Evolutionary conservation across 2,797 vertebrate genomes (phyloP).

Genomic region (Gymnothorax javanicus): DNA sequence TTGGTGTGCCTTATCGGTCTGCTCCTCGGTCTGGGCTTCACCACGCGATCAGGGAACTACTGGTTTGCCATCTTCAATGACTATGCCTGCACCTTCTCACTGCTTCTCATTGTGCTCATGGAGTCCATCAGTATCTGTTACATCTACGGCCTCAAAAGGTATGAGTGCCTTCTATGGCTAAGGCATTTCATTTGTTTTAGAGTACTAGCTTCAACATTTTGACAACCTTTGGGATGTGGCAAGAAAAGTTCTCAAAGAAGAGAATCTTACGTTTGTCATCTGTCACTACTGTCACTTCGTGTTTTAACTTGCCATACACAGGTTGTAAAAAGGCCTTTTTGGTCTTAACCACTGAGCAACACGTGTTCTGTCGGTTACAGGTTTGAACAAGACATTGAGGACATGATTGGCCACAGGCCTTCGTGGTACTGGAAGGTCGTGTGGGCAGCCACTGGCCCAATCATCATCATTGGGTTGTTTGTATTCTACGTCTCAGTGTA

Average conservation of each 20-base stretch:
- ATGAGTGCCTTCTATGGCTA: slow-evolving; percentile 25
- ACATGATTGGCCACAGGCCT: slow-evolving; percentile 80
- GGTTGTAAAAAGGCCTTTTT: not conserved
- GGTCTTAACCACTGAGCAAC: not conserved
- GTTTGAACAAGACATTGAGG: slow-evolving; percentile 87
- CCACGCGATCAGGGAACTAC: slow-evolving; percentile 84
- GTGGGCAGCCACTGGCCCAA: slow-evolving; percentile 80
- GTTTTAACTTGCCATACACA: not conserved
- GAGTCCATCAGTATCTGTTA: slow-evolving; percentile 84
- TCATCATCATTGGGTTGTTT: slow-evolving; percentile 82
- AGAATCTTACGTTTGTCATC: not conserved
- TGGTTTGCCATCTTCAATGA: slow-evolving; percentile 96
- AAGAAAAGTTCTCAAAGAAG: not conserved
- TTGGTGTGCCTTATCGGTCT: slow-evolving; percentile 81
- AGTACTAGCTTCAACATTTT: not conserved
- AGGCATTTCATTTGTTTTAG: not conserved
- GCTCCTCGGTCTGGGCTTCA: slow-evolving; percentile 83
- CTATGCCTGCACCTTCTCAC: slow-evolving; percentile 83
- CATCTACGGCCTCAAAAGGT: slow-evolving; percentile 86
- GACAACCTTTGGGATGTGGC: not conserved
- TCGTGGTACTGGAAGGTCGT: slow-evolving; percentile 87
- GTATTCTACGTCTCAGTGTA: slow-evolving; percentile 85
- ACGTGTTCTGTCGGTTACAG: slow-evolving; percentile 56
- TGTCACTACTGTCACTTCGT: not conserved
- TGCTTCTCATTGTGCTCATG: slow-evolving; percentile 87